phyloP scores from a whole-genome alignment of 1,140 invertebrate species.

The Dinothrombium tinctorium region DNA sequence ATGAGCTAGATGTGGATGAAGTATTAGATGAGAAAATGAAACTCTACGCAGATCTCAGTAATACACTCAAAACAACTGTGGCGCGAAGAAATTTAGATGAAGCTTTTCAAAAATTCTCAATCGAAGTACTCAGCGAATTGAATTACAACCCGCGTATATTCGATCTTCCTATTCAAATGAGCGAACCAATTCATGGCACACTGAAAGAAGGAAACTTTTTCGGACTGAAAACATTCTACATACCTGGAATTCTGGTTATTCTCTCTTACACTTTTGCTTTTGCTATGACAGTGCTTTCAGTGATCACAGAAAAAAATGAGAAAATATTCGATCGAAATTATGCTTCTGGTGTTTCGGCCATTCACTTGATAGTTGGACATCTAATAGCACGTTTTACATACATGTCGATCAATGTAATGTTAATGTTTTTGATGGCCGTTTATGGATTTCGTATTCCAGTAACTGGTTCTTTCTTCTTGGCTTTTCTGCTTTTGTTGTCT shows the following conservation, averaged over 20 bases:
- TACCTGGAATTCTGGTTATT: slow-evolving; percentile 2
- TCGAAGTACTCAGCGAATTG: not conserved
- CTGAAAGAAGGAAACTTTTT: not conserved
- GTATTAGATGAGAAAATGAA: too few species aligned
- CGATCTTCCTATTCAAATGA: not conserved
- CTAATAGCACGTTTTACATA: slow-evolving; percentile 24
- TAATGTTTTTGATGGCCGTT: not conserved
- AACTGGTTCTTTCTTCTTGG: not conserved
- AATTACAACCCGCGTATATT: not conserved
- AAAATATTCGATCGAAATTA: slow-evolving; percentile 58
- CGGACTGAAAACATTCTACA: not conserved
- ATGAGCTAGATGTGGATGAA: too few species aligned
- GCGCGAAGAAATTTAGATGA: not conserved
- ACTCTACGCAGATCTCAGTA: slow-evolving; percentile 3
- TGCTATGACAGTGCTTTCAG: not conserved
- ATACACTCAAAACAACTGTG: not conserved
- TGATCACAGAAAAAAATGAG: too few species aligned
- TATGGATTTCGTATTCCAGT: not conserved
- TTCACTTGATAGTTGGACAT: slow-evolving; percentile 69
- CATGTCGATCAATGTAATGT: not conserved
- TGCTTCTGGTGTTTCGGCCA: slow-evolving; percentile 62
- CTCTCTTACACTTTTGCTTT: not conserved
- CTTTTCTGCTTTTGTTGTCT: not conserved
- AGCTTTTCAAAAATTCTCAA: not conserved
- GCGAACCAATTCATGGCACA: not conserved